A percentile compares a stretch with the other conserved stretches of the same genome.
Evolutionary conservation across 2,113 vertebrate genomes (phyloP).

Genomic region (Malaclemys terrapin): DNA sequence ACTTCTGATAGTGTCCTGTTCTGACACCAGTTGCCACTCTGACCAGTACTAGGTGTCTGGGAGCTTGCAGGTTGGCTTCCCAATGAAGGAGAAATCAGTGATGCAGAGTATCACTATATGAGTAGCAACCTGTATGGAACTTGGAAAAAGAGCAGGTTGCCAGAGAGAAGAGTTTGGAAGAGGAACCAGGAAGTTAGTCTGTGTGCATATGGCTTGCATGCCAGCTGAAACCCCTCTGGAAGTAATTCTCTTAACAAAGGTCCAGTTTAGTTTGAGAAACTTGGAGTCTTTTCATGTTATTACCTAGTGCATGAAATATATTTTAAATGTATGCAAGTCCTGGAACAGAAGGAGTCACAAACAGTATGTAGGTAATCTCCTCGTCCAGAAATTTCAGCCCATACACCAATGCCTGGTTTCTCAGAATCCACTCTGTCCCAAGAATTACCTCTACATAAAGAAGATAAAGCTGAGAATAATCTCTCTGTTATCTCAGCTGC

Average conservation of each 20-base stretch:
- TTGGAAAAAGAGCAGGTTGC: not conserved
- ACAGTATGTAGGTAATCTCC: not conserved
- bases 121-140: not conserved
- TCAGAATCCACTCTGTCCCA: not conserved
- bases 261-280: not conserved
- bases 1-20: not conserved
- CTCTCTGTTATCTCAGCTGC: constrained; percentile 2
- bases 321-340: not conserved
- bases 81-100: not conserved
- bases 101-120: not conserved
- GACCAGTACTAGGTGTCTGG: not conserved
- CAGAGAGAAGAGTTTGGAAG: not conserved
- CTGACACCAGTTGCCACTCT: not conserved
- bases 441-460: not conserved
- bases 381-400: not conserved
- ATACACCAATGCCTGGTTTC: not conserved
- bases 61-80: not conserved
- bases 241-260: not conserved
- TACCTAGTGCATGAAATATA: not conserved
- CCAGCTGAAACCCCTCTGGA: not conserved
- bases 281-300: not conserved
- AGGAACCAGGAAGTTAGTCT: not conserved
- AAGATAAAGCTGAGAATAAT: not conserved
- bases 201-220: not conserved
- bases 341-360: not conserved